A percentile compares a stretch with the other conserved stretches of the same genome.
Conservation (phyloP, 1,140 invertebrate genomes). For the Drosophila arizonae region DNA sequence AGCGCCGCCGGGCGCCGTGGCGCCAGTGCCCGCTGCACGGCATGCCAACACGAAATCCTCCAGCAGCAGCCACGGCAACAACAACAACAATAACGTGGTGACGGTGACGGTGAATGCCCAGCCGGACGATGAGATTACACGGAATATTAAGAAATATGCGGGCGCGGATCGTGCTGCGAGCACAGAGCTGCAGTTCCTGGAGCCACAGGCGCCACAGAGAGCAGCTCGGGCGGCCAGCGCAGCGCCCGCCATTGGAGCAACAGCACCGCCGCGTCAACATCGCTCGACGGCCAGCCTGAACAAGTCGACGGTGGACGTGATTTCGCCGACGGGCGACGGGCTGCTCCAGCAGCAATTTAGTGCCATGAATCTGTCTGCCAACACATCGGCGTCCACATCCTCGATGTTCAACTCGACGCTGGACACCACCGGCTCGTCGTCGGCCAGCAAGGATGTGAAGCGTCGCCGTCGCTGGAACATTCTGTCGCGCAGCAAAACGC, state of each 20-base stretch:
- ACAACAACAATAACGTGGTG: slow-evolving; percentile 37
- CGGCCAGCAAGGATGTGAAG: slow-evolving; percentile 84
- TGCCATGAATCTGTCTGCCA: slow-evolving; percentile 77
- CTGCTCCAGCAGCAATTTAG: slow-evolving; percentile 75
- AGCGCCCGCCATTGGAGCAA: slow-evolving; percentile 65
- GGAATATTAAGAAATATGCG: slow-evolving; percentile 56
- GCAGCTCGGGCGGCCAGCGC: slow-evolving; percentile 65
- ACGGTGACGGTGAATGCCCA: slow-evolving; percentile 58
- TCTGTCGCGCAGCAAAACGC: slow-evolving; percentile 85
- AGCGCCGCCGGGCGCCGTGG: slow-evolving; percentile 85
- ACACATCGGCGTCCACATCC: slow-evolving; percentile 66
- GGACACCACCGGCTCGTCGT: slow-evolving; percentile 61
- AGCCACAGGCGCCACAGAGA: slow-evolving; percentile 66
- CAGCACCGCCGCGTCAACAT: slow-evolving; percentile 71
- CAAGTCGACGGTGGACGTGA: slow-evolving; percentile 57
- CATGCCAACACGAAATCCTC: slow-evolving; percentile 35
- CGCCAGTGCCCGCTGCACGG: slow-evolving; percentile 46
- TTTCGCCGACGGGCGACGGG: slow-evolving; percentile 50
- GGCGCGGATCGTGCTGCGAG: slow-evolving; percentile 63
- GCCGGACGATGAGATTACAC: slow-evolving; percentile 60
- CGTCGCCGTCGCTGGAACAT: slow-evolving; percentile 86
- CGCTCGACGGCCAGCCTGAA: slow-evolving; percentile 58
- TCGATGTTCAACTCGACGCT: slow-evolving; percentile 68
- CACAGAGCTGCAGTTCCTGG: slow-evolving; percentile 65
- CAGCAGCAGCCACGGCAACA: no score